phyloP scores from a whole-genome alignment of 1,140 invertebrate genomes.

The Drosophila arawakana region DNA sequence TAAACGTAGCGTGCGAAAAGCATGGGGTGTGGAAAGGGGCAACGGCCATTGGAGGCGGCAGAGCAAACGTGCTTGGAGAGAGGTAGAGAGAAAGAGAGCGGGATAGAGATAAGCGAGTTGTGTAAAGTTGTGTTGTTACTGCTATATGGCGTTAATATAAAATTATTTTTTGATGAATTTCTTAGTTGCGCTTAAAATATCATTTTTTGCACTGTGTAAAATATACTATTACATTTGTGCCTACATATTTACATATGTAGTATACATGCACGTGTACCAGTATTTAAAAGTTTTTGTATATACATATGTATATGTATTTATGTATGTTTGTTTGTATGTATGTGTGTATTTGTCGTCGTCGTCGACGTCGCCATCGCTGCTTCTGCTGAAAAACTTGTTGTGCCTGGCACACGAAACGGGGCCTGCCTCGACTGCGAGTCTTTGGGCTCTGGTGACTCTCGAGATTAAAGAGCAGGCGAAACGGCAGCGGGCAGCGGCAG shows the following conservation, averaged over 20 bases:
- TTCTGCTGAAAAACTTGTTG: slow-evolving; percentile 75
- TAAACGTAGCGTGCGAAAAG: slow-evolving; percentile 69
- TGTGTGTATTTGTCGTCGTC: slow-evolving; percentile 20
- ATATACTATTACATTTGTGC: background rate
- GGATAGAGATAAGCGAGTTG: slow-evolving; percentile 58
- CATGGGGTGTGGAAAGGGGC: slow-evolving; percentile 26
- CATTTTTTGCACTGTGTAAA: background rate
- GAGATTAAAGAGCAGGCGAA: slow-evolving; percentile 66
- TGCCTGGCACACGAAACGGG: slow-evolving; percentile 69
- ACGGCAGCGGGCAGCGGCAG: slow-evolving; percentile 18
- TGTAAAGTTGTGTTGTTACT: slow-evolving; percentile 63
- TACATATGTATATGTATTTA: slow-evolving; percentile 6
- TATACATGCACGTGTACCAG: background rate
- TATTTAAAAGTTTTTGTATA: background rate
- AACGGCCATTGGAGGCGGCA: slow-evolving; percentile 3
- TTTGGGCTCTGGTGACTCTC: slow-evolving; percentile 63
- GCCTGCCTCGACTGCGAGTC: slow-evolving; percentile 66
- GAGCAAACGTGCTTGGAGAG: slow-evolving; percentile 20
- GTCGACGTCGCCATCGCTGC: slow-evolving; percentile 31
- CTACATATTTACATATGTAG: slow-evolving; percentile 9
- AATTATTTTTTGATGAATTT: slow-evolving; percentile 36
- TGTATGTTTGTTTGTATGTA: slow-evolving; percentile 27
- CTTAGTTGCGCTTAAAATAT: slow-evolving; percentile 16
- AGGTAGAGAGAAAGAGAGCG: slow-evolving; percentile 9
- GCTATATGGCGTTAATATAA: slow-evolving; percentile 25